Evolutionary conservation across 2,797 vertebrate genomes (phyloP).

Genomic region (Poeciliopsis presidionis): DNA sequence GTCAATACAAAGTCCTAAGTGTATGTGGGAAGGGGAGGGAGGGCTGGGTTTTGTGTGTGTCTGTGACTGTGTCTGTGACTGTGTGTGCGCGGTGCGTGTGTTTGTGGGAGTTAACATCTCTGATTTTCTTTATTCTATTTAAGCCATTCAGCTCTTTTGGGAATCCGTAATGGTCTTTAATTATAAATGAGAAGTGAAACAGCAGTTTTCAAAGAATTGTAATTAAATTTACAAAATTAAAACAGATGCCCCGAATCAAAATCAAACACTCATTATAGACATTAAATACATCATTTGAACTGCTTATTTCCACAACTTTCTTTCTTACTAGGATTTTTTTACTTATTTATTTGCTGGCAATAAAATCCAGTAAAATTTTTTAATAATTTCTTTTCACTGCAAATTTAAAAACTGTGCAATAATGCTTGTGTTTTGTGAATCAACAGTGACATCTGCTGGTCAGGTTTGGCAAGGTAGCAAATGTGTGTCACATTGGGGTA

Average conservation of each 20-base stretch:
- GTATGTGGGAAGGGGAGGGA: not conserved
- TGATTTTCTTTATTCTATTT: slow-evolving; percentile 49
- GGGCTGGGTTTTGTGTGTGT: no score
- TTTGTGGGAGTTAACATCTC: slow-evolving; percentile 13
- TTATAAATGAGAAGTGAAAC: slow-evolving; percentile 28
- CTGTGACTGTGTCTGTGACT: no score
- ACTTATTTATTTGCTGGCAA: not conserved
- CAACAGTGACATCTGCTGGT: slow-evolving; percentile 66
- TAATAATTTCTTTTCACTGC: not conserved
- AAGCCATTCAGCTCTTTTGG: slow-evolving; percentile 9
- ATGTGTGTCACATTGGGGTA: not conserved
- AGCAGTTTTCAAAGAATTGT: slow-evolving; percentile 25
- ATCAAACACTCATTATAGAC: slow-evolving; percentile 16
- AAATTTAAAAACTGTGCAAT: not conserved
- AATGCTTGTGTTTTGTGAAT: slow-evolving; percentile 16
- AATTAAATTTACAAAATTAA: slow-evolving; percentile 28
- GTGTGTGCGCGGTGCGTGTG: not conserved
- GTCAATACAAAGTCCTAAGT: not conserved
- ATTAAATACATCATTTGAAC: slow-evolving; percentile 1
- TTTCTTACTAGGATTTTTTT: not conserved
- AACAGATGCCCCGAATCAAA: slow-evolving; percentile 19
- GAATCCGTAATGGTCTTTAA: slow-evolving; percentile 39
- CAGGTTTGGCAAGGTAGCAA: not conserved
- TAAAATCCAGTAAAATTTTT: not conserved
- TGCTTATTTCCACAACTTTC: slow-evolving; percentile 4